Base-by-base conservation (phyloP, 2,888 invertebrate species). In the Monopis laevigella region DNA sequence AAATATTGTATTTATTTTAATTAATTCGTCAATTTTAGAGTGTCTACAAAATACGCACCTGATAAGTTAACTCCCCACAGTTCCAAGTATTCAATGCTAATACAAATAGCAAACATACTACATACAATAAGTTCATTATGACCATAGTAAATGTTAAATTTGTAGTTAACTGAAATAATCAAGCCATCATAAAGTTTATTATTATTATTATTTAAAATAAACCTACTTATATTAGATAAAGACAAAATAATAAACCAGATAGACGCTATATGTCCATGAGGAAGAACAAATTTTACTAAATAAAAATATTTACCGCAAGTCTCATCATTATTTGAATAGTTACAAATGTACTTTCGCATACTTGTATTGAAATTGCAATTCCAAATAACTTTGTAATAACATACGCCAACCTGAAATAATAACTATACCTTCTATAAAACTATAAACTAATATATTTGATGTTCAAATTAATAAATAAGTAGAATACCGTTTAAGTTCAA, bases 21-120 rank as follows among this genome's bases (percentile, higher is more conserved):
- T n/a, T n/a, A n/a, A n/a, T n/a, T n/a, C n/a, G n/a, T n/a, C n/a
- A n/a, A n/a, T n/a, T n/a, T n/a, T n/a, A n/a, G n/a, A n/a, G n/a
- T n/a, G n/a, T n/a, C n/a, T n/a, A n/a, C n/a, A n/a, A 4, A 28
- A 7, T 28, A 32, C 32, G 14, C 17, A 43, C 43, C 28, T 43
- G 40, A 19, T 40, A 40, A 10, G 43, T 43, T 8, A 43, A 13
- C 10, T 43, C 43, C 13, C 43, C 43, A n/a, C 30, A 39, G 29
- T 43, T 43, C 40, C 39, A 43, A 8, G 32, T 13, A 14, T 28
- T 40, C 21, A 40, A 35, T 6, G 40, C 40, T 10, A 43, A 16
- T 12, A 32, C 32, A 8, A 11, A 19, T 21, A 43, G 10, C 11
- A 43, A 10, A n/a, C 5, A 3, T 2, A 21, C 2, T 6, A 21